Evolutionary conservation across 1,140 invertebrate species (phyloP).

Genomic region (Cotesia chilonis): DNA sequence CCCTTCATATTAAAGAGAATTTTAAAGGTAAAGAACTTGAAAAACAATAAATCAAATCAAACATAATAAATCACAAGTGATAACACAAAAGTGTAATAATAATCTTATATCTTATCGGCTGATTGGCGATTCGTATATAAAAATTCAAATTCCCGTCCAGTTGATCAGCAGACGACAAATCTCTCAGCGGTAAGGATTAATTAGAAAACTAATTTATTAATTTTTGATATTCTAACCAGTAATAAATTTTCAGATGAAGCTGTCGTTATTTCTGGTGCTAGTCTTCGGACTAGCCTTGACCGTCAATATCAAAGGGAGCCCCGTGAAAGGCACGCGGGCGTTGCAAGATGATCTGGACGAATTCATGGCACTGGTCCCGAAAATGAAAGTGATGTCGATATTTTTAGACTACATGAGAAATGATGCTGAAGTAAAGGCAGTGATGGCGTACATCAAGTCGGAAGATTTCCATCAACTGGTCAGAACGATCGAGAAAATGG

Average conservation of each 20-base stretch:
- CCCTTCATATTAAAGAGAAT: not conserved
- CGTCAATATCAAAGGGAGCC: slow-evolving; percentile 6
- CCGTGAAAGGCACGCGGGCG: not conserved
- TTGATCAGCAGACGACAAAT: slow-evolving; percentile 24
- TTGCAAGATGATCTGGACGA: slow-evolving; percentile 34
- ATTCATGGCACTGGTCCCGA: slow-evolving; percentile 39
- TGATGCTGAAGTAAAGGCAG: slow-evolving; percentile 45
- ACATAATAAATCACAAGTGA: not conserved
- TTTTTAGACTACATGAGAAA: slow-evolving; percentile 42
- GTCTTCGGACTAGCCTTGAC: slow-evolving; percentile 30
- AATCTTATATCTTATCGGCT: slow-evolving; percentile 19
- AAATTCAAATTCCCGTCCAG: not conserved
- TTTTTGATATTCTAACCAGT: no score
- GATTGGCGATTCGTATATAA: slow-evolving; percentile 27
- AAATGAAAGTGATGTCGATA: slow-evolving; percentile 36
- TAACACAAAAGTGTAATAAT: not conserved
- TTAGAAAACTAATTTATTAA: not conserved
- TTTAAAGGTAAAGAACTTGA: not conserved
- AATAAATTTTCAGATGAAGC: slow-evolving; percentile 34
- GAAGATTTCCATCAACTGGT: slow-evolving; percentile 42
- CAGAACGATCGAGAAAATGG: slow-evolving; percentile 37
- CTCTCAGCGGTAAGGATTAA: slow-evolving; percentile 40
- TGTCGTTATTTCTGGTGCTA: slow-evolving; percentile 27
- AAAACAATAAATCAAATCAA: not conserved
- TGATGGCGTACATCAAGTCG: slow-evolving; percentile 37